phyloP scores from a whole-genome alignment of 2,797 vertebrate species.

The Taeniopygia guttata region DNA sequence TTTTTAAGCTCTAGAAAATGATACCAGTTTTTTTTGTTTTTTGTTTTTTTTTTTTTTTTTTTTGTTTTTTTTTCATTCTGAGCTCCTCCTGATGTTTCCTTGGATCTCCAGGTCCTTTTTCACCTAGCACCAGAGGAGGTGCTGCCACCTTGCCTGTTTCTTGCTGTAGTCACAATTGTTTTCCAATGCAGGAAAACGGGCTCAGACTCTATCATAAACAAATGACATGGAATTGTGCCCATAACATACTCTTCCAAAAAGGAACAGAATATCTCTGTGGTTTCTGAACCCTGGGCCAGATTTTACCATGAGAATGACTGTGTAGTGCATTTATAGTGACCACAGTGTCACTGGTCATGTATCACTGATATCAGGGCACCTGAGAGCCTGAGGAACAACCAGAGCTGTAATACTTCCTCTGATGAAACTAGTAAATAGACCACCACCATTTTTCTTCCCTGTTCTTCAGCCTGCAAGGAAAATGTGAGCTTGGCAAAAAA shows the following conservation, averaged over 20 bases:
- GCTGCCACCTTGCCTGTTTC: not conserved
- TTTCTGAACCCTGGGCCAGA: not conserved
- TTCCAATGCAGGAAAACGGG: not conserved
- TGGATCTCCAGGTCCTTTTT: not conserved
- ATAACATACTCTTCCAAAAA: not conserved
- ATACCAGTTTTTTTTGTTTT: not conserved
- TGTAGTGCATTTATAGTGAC: not conserved
- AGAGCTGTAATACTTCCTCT: not conserved
- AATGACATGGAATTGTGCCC: accelerated
- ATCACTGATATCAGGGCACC: not conserved
- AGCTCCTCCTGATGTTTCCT: not conserved
- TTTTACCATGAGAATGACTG: not conserved
- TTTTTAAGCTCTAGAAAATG: not conserved
- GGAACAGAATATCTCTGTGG: not conserved
- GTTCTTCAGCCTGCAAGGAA: not conserved
- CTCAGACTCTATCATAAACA: not conserved
- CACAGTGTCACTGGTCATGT: not conserved
- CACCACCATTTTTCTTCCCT: not conserved
- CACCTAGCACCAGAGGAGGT: not conserved
- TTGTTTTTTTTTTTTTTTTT: too few species aligned
- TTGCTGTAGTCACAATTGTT: not conserved
- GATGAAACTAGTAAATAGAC: not conserved
- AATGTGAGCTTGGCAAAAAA: not conserved
- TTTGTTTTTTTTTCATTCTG: not conserved
- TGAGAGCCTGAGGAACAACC: not conserved